Conservation (phyloP, 2,113 vertebrate species). For the Charadrius vociferus region DNA sequence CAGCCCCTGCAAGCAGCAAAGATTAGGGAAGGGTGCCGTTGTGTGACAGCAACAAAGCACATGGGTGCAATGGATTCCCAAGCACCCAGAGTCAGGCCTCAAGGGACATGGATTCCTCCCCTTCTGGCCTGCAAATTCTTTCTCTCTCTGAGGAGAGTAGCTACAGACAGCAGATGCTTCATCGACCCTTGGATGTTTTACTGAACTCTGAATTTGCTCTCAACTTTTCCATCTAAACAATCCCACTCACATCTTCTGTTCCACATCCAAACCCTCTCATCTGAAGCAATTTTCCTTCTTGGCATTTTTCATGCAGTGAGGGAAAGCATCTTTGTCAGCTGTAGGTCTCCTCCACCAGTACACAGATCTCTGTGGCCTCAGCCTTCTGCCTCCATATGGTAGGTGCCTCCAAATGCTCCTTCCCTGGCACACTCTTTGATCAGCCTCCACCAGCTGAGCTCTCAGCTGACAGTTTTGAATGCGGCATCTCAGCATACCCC, state of each 20-base stretch:
- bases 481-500: neutral
- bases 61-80: fast-evolving
- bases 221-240: neutral
- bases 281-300: neutral
- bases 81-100: neutral
- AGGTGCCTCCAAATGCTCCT: neutral
- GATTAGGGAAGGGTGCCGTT: neutral
- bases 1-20: neutral
- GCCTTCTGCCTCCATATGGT: neutral
- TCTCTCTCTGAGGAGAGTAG: neutral
- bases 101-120: neutral
- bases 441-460: neutral
- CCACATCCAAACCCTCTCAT: neutral
- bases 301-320: neutral
- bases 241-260: neutral
- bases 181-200: neutral
- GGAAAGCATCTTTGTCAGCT: neutral
- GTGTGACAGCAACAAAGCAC: neutral
- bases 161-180: neutral
- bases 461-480: neutral
- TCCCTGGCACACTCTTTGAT: neutral
- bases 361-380: neutral
- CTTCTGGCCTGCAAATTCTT: neutral
- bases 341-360: neutral
- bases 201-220: neutral